Conservation (phyloP, 2,888 invertebrate genomes). For the Lasiommata megera region DNA sequence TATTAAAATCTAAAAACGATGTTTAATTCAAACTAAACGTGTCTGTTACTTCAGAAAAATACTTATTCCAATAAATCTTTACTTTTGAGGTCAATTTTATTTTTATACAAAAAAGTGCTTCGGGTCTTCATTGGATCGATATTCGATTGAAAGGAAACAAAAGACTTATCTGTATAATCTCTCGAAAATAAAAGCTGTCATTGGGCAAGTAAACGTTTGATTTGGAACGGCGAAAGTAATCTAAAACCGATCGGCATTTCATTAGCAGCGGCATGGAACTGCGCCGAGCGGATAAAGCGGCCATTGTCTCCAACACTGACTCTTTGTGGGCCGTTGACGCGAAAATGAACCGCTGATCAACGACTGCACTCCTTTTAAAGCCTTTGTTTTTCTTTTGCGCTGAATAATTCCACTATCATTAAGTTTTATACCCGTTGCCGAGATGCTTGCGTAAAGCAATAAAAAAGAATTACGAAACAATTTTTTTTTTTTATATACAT, state of each 20-base stretch:
- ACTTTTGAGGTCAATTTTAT: neutral
- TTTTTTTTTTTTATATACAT: no score
- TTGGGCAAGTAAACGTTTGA: constrained; percentile 7
- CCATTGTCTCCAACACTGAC: constrained; percentile 26
- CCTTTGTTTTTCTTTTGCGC: neutral
- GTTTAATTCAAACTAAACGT: no score
- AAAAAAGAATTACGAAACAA: no score
- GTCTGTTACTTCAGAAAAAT: no score
- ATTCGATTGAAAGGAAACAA: constrained; percentile 4
- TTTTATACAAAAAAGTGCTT: neutral
- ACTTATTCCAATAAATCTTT: neutral
- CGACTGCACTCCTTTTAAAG: constrained; percentile 29
- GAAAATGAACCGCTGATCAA: constrained; percentile 34
- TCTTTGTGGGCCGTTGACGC: constrained; percentile 26
- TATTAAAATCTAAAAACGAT: no score
- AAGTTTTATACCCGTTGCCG: no score
- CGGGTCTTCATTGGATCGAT: neutral
- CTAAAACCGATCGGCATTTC: constrained; percentile 44
- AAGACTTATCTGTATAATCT: neutral
- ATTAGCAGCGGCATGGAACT: constrained; percentile 21
- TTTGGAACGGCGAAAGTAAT: constrained; percentile 43
- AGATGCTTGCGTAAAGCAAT: no score
- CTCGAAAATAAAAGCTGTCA: constrained; percentile 13
- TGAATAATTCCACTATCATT: neutral
- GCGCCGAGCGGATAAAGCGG: constrained; percentile 42